Conservation (phyloP, 2,113 vertebrate genomes). For the Scolopax mira region DNA sequence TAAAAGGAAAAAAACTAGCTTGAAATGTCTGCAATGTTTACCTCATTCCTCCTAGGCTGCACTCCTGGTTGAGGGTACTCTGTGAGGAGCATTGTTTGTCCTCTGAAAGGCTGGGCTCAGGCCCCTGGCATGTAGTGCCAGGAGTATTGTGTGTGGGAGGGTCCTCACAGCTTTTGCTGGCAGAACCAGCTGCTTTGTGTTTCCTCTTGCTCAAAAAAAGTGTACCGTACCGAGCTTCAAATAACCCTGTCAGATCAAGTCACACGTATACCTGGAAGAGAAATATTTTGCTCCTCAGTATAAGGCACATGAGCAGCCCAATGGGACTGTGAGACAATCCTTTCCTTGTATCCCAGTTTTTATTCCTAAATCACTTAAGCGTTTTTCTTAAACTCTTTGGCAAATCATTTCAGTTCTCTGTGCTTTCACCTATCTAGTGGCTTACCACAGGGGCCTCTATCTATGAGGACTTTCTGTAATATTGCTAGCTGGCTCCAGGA, state of each 20-base stretch:
- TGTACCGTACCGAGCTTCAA: neutral
- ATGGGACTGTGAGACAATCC: neutral
- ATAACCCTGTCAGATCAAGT: neutral
- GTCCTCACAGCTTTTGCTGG: accelerated
- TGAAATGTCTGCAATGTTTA: accelerated
- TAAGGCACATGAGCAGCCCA: neutral
- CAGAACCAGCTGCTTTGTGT: accelerated
- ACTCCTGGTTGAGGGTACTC: accelerated
- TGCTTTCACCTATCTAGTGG: neutral
- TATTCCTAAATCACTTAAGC: neutral
- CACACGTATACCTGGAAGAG: accelerated
- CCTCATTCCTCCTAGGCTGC: accelerated
- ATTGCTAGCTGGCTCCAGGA: neutral
- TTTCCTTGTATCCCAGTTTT: neutral
- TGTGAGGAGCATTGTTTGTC: accelerated
- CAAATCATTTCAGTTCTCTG: neutral
- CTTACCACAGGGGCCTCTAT: neutral
- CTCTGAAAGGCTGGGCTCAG: accelerated
- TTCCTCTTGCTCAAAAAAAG: neutral
- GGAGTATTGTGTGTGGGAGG: accelerated
- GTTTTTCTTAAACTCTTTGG: neutral
- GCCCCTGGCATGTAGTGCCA: accelerated
- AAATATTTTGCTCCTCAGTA: neutral
- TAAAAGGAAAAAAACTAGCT: neutral
- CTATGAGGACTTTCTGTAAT: neutral